Evolutionary conservation across 2,888 invertebrate species (phyloP).

Genomic region (Tipula lateralis): DNA sequence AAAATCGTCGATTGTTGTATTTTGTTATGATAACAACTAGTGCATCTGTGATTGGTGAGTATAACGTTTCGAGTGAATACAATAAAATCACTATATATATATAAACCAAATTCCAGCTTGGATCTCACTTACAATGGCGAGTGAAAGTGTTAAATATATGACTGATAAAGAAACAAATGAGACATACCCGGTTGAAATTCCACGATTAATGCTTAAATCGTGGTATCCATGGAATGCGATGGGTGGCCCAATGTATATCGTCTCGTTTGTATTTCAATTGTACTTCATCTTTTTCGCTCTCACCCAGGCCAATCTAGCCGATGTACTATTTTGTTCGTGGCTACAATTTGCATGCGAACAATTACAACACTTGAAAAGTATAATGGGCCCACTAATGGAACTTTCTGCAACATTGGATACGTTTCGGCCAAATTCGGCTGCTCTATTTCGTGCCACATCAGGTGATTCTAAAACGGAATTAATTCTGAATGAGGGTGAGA

Average conservation of each 20-base stretch:
- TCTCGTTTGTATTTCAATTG: slow-evolving; percentile 60
- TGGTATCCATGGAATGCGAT: slow-evolving; percentile 76
- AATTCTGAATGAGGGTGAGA: slow-evolving; percentile 46
- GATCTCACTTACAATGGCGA: slow-evolving; percentile 75
- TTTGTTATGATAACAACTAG: slow-evolving; percentile 60
- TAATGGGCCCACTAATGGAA: slow-evolving; percentile 83
- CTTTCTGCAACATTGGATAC: slow-evolving; percentile 77
- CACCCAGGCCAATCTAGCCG: slow-evolving; percentile 58
- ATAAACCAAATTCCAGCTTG: slow-evolving; percentile 54
- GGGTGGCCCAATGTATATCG: slow-evolving; percentile 61
- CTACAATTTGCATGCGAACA: slow-evolving; percentile 81
- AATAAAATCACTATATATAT: neutral
- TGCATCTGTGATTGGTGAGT: slow-evolving; percentile 57
- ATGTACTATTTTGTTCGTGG: slow-evolving; percentile 80
- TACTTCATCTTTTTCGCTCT: slow-evolving; percentile 65
- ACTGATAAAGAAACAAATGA: slow-evolving; percentile 68
- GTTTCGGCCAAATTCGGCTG: slow-evolving; percentile 66
- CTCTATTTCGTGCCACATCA: slow-evolving; percentile 59
- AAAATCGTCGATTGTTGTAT: slow-evolving; percentile 69
- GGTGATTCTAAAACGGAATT: slow-evolving; percentile 49
- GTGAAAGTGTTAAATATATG: slow-evolving; percentile 65
- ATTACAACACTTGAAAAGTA: slow-evolving; percentile 76
- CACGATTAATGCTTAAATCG: slow-evolving; percentile 67
- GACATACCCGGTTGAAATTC: slow-evolving; percentile 62
- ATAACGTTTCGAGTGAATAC: neutral